phyloP scores from a whole-genome alignment of 1,140 invertebrate species.

The Drosophila pseudoobscura region DNA sequence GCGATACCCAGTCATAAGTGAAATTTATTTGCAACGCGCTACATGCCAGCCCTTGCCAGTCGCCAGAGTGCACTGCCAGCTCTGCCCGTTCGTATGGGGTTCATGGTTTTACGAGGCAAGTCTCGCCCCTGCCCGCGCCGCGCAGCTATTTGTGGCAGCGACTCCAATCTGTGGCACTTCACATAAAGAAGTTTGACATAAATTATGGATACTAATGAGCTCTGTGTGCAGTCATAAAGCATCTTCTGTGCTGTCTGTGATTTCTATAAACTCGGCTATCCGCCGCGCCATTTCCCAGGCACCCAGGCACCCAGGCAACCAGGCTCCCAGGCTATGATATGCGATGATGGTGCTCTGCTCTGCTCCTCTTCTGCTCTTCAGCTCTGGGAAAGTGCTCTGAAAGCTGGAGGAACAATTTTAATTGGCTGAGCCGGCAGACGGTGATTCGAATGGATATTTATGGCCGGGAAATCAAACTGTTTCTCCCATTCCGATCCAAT shows the following conservation, averaged over 20 bases:
- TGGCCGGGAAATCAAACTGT: slow-evolving; percentile 24
- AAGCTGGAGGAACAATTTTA: slow-evolving; percentile 21
- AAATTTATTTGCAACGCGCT: slow-evolving; percentile 65
- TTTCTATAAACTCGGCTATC: slow-evolving; percentile 16
- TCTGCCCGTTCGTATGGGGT: too few relatives aligned
- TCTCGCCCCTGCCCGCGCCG: slow-evolving; percentile 9
- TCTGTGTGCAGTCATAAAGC: slow-evolving; percentile 68
- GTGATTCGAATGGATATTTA: slow-evolving; percentile 18
- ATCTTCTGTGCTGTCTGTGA: slow-evolving; percentile 41
- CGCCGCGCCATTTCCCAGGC: not conserved
- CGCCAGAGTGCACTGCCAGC: slow-evolving; percentile 11
- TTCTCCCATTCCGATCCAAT: not conserved
- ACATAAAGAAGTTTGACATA: slow-evolving; percentile 78
- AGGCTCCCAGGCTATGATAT: not conserved
- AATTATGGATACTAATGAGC: slow-evolving; percentile 80
- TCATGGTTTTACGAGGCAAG: slow-evolving; percentile 60
- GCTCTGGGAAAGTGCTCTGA: not conserved
- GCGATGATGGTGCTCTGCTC: too few relatives aligned
- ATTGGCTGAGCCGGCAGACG: slow-evolving; percentile 32
- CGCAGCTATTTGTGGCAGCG: slow-evolving; percentile 52
- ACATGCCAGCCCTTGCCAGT: slow-evolving; percentile 20
- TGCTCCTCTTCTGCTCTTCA: too few relatives aligned
- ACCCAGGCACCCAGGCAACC: too few relatives aligned
- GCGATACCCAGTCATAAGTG: slow-evolving; percentile 72
- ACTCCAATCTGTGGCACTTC: slow-evolving; percentile 49